Evolutionary conservation across 2,113 vertebrate species (phyloP).

Genomic region (Cryptotis parvus): DNA sequence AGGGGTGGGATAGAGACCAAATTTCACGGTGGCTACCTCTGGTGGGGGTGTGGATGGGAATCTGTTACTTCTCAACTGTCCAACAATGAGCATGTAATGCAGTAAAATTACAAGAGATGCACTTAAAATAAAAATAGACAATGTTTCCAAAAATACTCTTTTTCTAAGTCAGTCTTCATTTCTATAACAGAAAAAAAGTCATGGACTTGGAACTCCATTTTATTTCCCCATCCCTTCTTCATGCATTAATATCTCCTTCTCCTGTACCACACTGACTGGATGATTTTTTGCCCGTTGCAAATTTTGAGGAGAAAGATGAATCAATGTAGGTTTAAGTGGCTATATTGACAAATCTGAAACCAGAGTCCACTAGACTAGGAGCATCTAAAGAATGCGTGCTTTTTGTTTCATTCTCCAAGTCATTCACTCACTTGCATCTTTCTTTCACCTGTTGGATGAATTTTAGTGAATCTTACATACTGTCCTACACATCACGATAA

Average conservation of each 20-base stretch:
- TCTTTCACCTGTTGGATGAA: background rate
- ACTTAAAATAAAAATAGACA: conserved; percentile 24
- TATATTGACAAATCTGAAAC: conserved; percentile 1
- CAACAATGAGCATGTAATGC: background rate
- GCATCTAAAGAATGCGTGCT: background rate
- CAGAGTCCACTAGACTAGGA: background rate
- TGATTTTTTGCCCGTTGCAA: background rate
- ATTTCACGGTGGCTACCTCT: background rate
- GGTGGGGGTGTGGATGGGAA: background rate
- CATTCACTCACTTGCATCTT: conserved; percentile 28
- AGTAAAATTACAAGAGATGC: background rate
- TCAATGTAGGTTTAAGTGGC: background rate
- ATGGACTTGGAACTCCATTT: background rate
- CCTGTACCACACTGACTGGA: background rate
- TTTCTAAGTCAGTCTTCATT: background rate
- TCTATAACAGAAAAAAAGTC: background rate
- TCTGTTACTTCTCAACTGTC: background rate
- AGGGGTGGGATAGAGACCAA: background rate
- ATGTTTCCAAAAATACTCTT: conserved; percentile 39
- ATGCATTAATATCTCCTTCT: background rate
- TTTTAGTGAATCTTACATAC: background rate
- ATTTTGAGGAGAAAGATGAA: background rate
- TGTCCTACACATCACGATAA: background rate
- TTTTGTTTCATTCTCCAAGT: conserved; percentile 27
- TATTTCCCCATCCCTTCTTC: background rate